These are phyloP conservation scores for Pygocentrus nattereri DNA, from an alignment of 2,797 vertebrate genomes.

Conservation along the genomic window DNA sequence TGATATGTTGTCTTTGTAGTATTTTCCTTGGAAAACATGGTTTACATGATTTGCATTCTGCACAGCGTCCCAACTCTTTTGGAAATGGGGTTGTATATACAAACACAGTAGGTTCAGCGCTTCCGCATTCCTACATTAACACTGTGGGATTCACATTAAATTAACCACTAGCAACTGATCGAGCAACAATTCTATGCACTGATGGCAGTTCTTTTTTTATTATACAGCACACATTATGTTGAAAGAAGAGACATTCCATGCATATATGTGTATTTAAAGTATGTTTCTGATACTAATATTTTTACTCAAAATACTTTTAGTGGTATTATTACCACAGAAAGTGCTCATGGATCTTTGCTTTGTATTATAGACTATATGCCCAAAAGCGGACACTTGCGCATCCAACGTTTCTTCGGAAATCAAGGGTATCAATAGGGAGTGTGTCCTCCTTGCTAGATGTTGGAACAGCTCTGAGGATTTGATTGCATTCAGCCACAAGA, in stretches of 20 bases:
- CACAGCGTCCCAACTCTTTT: too few species aligned
- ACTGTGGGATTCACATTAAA: background rate
- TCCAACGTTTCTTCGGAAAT: background rate
- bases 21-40: too few species aligned
- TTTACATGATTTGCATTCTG: too few species aligned
- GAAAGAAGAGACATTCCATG: background rate
- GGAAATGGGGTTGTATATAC: too few species aligned
- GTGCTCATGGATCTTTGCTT: background rate
- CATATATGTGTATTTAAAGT: constrained; percentile 1
- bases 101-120: background rate
- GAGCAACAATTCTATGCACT: constrained; percentile 1
- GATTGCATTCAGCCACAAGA: background rate
- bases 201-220: background rate
- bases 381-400: background rate
- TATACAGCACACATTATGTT: constrained; percentile 6
- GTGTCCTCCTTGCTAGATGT: background rate
- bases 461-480: background rate
- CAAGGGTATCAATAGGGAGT: background rate
- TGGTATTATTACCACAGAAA: background rate
- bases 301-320: background rate
- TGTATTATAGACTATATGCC: background rate
- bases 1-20: too few species aligned
- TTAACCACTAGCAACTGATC: background rate
- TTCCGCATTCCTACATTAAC: constrained; percentile 5
- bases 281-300: background rate